Conservation (phyloP, 2,888 invertebrate species). For the Automeris io region DNA sequence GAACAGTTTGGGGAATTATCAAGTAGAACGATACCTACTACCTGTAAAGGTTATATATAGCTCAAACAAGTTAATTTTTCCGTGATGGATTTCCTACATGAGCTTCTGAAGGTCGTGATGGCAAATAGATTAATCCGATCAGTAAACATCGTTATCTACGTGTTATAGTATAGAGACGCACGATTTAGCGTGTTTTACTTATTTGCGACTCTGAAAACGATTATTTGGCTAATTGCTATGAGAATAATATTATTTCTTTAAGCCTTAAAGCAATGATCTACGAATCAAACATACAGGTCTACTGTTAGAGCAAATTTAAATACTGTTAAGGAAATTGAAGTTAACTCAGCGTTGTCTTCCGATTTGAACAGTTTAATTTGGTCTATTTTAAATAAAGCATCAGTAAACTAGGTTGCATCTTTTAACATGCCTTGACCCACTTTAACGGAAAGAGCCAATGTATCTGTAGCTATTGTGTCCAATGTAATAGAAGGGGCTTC, state of each 20-base stretch:
- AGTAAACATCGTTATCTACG: neutral
- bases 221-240: neutral
- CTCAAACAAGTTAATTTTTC: too few relatives aligned
- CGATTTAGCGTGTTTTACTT: neutral
- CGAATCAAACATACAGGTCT: too few relatives aligned
- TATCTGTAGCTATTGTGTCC: constrained; percentile 3
- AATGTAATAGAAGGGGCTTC: constrained; percentile 8
- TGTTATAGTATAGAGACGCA: neutral
- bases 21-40: too few relatives aligned
- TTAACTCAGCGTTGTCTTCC: too few relatives aligned
- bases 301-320: too few relatives aligned
- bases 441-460: constrained; percentile 3
- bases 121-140: neutral
- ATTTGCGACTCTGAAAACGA: neutral
- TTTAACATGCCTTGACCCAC: constrained; percentile 9
- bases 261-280: too few relatives aligned
- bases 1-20: too few relatives aligned
- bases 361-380: too few relatives aligned
- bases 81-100: neutral
- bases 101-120: neutral
- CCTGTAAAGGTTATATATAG: too few relatives aligned
- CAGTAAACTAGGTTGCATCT: neutral
- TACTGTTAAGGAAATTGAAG: too few relatives aligned
- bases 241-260: too few relatives aligned
- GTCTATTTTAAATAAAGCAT: too few relatives aligned